Base-by-base conservation (phyloP, 1,140 invertebrate species). In the Drosophila pachea region DNA sequence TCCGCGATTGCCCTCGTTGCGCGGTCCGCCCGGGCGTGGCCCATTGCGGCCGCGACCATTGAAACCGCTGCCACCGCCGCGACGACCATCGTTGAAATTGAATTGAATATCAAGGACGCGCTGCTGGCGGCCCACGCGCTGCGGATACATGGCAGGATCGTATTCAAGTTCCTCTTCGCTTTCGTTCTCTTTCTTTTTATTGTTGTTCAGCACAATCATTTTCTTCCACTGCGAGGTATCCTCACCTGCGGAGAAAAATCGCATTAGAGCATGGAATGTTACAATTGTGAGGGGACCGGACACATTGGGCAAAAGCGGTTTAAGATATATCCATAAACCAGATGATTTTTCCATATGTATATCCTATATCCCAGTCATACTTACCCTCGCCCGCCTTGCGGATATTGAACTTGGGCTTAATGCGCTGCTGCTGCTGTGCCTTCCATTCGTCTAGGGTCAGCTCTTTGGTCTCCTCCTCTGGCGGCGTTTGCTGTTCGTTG, bases 181-280 rank as follows among this genome's bases (percentile, higher is more conserved):
- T 55, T 92, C 91, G 32, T 92, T 92, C 43, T 93, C 92, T 62
- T 93, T 88, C 72, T 87, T 89, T 59, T 89, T 89, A 74, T 79
- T 89, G 52, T 68, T 89, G 48, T 68, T 86, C 60, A 89, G 70
- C 33, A 88, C 88, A 58, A 95, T 95, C 92, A 97, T 95, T 81
- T 97, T 97, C 90, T 97, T 97, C 96, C 96, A 97, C 89, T 97
- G 95, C 48, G 94, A 93, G 45, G 94, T 91, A 89, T 97, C 96
- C 88, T 97, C 96, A 38, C 97, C 87, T 88, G 50, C 1, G 22
- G 22, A 3, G 0, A 31, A 48, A 55, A 33, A 7, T 50, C 3
- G 2, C 4, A 50, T 22, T 22, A 22, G 22, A 22, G 22, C 6
- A 6, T 49, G 7, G 8, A n/a, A 32, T n/a, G 3, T 22, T 22